Conservation (phyloP, 2,888 invertebrate genomes). For the Mesoligia furuncula region DNA sequence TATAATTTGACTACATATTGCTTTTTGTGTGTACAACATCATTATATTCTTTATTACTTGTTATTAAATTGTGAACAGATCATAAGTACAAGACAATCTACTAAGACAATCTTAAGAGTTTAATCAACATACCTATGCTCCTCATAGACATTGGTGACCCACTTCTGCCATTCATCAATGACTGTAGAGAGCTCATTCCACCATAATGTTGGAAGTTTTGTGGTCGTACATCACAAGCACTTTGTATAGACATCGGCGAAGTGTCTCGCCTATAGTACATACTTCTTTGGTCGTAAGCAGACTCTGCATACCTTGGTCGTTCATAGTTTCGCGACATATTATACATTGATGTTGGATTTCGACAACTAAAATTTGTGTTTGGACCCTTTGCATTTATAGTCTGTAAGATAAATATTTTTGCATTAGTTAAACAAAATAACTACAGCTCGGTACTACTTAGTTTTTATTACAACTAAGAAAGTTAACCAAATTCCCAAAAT, state of each 20-base stretch:
- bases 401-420: slow-evolving; percentile 67
- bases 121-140: slow-evolving; percentile 75
- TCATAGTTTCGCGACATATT: slow-evolving; percentile 73
- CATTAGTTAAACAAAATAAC: neutral
- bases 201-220: slow-evolving; percentile 69
- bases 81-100: neutral
- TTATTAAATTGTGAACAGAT: neutral
- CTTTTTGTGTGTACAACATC: no score
- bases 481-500: no score
- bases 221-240: slow-evolving; percentile 71
- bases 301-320: slow-evolving; percentile 69
- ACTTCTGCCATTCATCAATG: slow-evolving; percentile 76
- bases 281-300: slow-evolving; percentile 73
- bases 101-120: neutral
- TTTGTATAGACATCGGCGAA: slow-evolving; percentile 67
- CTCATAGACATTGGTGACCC: slow-evolving; percentile 81
- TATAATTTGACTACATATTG: neutral
- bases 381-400: slow-evolving; percentile 77
- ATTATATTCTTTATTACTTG: neutral
- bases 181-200: slow-evolving; percentile 73
- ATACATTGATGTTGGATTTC: slow-evolving; percentile 74
- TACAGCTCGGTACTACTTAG: neutral
- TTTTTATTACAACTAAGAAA: no score
- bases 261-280: slow-evolving; percentile 74
- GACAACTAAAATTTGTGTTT: slow-evolving; percentile 72